A percentile compares a stretch with the other conserved stretches of the same genome.
Conservation (phyloP, 2,797 vertebrate species). For the Lacerta bilineata region DNA sequence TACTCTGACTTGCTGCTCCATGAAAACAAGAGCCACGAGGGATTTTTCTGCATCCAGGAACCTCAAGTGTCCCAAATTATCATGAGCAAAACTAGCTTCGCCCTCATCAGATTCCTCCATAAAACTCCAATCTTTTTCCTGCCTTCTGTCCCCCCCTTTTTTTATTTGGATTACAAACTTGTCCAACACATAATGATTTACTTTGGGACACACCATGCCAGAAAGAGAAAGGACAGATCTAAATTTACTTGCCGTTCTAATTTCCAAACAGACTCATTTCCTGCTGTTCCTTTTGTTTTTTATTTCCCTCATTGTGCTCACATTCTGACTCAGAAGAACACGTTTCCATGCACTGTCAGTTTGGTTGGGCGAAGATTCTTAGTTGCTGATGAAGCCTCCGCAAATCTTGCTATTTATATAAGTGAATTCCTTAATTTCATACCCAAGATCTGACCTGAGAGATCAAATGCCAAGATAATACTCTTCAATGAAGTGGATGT, state of each 20-base stretch:
- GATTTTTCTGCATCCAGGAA: slow-evolving; percentile 4
- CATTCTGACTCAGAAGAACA: slow-evolving; percentile 58
- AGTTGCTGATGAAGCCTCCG: slow-evolving; percentile 54
- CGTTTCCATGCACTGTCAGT: slow-evolving; percentile 57
- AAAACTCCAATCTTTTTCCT: slow-evolving; percentile 37
- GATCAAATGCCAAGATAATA: not conserved
- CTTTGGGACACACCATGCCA: slow-evolving; percentile 46
- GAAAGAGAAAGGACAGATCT: slow-evolving; percentile 56
- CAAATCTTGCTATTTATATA: slow-evolving; percentile 42
- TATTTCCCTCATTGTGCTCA: slow-evolving; percentile 57
- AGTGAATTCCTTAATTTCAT: slow-evolving; percentile 53
- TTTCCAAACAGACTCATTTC: slow-evolving; percentile 68
- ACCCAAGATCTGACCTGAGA: slow-evolving; percentile 48
- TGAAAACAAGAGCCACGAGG: not conserved
- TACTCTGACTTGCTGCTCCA: slow-evolving; percentile 2
- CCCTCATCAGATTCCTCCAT: slow-evolving; percentile 46
- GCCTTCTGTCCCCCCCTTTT: not conserved
- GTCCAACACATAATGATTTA: slow-evolving; percentile 53
- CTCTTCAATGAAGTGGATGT: no score
- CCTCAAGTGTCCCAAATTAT: slow-evolving; percentile 15
- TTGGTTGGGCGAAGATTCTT: slow-evolving; percentile 31
- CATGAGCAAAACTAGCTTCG: slow-evolving; percentile 38
- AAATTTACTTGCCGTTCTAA: slow-evolving; percentile 59
- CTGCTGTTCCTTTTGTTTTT: slow-evolving; percentile 53
- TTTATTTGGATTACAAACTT: slow-evolving; percentile 34